Conservation (phyloP, 1,140 invertebrate genomes). For the Nautilus pompilius region DNA sequence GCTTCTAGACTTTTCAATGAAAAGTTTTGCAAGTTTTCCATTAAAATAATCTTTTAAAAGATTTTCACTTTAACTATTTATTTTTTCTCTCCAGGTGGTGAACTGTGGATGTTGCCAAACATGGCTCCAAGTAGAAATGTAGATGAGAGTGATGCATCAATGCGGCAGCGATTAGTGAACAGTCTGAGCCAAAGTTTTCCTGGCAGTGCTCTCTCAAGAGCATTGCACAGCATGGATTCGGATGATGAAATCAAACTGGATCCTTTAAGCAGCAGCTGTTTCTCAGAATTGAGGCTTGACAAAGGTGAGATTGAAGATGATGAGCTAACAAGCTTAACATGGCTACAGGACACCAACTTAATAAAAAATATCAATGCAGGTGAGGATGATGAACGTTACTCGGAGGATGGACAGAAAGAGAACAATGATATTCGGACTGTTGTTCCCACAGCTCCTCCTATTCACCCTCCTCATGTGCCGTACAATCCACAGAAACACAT, state of each 20-base stretch:
- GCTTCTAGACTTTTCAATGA: too few species aligned
- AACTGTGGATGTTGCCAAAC: conserved; percentile 11
- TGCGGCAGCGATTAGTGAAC: conserved; percentile 48
- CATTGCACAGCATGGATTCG: conserved; percentile 41
- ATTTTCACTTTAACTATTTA: conserved; percentile 7
- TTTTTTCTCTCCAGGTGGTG: conserved; percentile 8
- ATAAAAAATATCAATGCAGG: conserved; percentile 63
- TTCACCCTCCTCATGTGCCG: conserved; percentile 47
- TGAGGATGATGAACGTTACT: conserved; percentile 24
- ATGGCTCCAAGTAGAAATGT: conserved; percentile 20
- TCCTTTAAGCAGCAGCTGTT: conserved; percentile 49
- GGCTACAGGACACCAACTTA: conserved; percentile 88
- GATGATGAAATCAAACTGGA: conserved; percentile 39
- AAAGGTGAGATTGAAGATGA: conserved; percentile 58
- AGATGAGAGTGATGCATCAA: conserved; percentile 50
- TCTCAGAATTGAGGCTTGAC: conserved; percentile 48
- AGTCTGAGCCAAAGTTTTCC: conserved; percentile 53
- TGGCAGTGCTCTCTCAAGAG: conserved; percentile 47
- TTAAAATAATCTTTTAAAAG: too few species aligned
- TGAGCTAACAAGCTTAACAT: conserved; percentile 83
- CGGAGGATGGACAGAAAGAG: conserved; percentile 38
- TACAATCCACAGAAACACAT: conserved; percentile 68
- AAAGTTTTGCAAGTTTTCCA: too few species aligned
- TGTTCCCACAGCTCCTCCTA: conserved; percentile 17
- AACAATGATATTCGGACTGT: conserved; percentile 25